Percentiles rank a stretch among this genome's conserved stretches.
phyloP scores from a whole-genome alignment of 2,113 vertebrate species.

The Cyrtonyx montezumae region DNA sequence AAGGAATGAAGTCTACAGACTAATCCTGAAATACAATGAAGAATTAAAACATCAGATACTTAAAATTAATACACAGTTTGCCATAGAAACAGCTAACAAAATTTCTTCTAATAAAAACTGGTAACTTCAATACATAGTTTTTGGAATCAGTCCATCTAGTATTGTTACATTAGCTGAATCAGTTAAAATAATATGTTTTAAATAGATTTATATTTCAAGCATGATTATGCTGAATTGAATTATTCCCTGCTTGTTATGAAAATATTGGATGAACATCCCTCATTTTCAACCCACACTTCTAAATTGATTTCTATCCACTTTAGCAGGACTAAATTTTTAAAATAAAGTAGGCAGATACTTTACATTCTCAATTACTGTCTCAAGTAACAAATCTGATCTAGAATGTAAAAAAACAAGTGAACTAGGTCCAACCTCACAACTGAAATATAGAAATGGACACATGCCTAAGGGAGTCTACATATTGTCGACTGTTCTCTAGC shows the following conservation, averaged over 20 bases:
- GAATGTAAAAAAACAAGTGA: background rate
- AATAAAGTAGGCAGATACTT: constrained; percentile 29
- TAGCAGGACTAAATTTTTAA: background rate
- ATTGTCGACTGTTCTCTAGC: background rate
- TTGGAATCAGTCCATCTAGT: background rate
- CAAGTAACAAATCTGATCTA: background rate
- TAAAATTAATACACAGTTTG: background rate
- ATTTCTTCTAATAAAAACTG: background rate
- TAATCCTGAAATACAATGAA: background rate
- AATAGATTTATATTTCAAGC: constrained; percentile 52
- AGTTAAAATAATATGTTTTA: constrained; percentile 39
- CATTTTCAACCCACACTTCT: constrained; percentile 33
- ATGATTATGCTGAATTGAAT: constrained; percentile 36
- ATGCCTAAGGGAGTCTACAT: background rate
- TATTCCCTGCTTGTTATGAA: constrained; percentile 41
- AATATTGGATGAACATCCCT: constrained; percentile 33
- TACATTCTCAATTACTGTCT: background rate
- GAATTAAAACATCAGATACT: background rate
- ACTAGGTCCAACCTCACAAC: background rate
- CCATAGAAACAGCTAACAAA: background rate
- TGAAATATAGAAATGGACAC: background rate
- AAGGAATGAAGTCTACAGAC: background rate
- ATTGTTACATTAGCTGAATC: background rate
- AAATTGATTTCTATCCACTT: constrained; percentile 49
- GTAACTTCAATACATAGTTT: background rate